These are phyloP conservation scores for Phaenicophaeus curvirostris DNA, from an alignment of 2,797 vertebrate genomes.

Conservation along the genomic window DNA sequence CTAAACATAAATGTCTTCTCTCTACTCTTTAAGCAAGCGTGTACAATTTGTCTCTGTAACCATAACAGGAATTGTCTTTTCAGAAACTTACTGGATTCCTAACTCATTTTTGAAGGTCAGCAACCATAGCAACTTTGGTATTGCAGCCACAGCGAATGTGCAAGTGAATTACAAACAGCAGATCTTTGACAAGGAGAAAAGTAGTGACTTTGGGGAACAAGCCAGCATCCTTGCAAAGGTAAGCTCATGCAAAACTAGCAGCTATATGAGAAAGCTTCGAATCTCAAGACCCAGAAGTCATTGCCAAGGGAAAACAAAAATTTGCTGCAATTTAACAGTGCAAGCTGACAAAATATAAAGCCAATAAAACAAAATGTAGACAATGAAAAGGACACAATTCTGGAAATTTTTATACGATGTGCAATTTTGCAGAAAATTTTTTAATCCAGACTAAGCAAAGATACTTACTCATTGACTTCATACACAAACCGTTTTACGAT, in stretches of 20 bases:
- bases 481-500: slow-evolving; percentile 61
- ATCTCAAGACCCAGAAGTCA: slow-evolving; percentile 62
- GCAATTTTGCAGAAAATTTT: slow-evolving; percentile 27
- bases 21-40: neutral
- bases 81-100: slow-evolving; percentile 60
- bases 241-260: slow-evolving; percentile 80
- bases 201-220: slow-evolving; percentile 58
- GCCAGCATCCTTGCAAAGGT: slow-evolving; percentile 74
- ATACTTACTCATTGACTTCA: slow-evolving; percentile 63
- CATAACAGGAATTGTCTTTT: neutral
- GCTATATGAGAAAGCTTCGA: slow-evolving; percentile 70
- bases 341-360: slow-evolving; percentile 50
- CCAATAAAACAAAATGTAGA: slow-evolving; percentile 37
- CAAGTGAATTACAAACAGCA: slow-evolving; percentile 72
- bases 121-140: slow-evolving; percentile 70
- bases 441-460: slow-evolving; percentile 34
- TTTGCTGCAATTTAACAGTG: slow-evolving; percentile 41
- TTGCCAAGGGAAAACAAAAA: slow-evolving; percentile 67
- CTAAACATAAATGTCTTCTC: neutral
- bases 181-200: slow-evolving; percentile 67
- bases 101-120: slow-evolving; percentile 66
- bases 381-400: slow-evolving; percentile 50
- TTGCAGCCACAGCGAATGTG: slow-evolving; percentile 77
- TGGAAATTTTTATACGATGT: slow-evolving; percentile 52
- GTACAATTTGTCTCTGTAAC: neutral